Conservation (phyloP, 2,113 vertebrate genomes). For the Gasterosteus nipponicus region DNA sequence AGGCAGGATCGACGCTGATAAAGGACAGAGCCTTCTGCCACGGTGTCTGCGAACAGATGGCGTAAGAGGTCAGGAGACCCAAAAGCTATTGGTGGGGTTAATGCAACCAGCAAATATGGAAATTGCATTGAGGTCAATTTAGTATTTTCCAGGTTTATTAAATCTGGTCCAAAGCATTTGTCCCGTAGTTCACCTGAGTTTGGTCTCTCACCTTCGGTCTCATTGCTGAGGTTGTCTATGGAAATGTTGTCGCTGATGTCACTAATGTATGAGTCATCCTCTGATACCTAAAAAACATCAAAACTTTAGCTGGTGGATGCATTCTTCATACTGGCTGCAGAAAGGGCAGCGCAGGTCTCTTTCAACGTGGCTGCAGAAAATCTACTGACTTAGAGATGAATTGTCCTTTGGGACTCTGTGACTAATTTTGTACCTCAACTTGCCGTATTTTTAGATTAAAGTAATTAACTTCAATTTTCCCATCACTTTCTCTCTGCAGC, state of each 20-base stretch:
- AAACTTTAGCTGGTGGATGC: constrained; percentile 22
- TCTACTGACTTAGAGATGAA: constrained; percentile 38
- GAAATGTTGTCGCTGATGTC: constrained; percentile 97
- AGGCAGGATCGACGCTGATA: constrained; percentile 84
- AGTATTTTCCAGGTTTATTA: neutral
- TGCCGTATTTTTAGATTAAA: constrained; percentile 76
- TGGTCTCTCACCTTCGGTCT: constrained; percentile 87
- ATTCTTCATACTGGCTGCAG: constrained; percentile 26
- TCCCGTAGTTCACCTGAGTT: constrained; percentile 80
- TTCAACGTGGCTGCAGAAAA: constrained; percentile 42
- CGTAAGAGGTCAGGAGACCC: neutral
- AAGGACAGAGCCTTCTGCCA: constrained; percentile 69
- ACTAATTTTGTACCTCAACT: constrained; percentile 51
- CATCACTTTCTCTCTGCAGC: constrained; percentile 58
- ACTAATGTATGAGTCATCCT: constrained; percentile 96
- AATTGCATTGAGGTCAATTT: neutral
- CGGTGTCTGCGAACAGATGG: constrained; percentile 70
- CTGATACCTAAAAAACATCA: constrained; percentile 85
- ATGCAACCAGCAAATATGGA: neutral
- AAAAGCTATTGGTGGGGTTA: neutral
- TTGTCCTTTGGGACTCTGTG: constrained; percentile 27
- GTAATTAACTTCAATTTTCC: constrained; percentile 71
- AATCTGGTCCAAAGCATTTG: neutral
- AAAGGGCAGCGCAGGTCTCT: constrained; percentile 19
- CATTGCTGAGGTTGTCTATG: constrained; percentile 92